Conservation (phyloP, 2,888 invertebrate genomes). For the Malthinus seriepunctatus region DNA sequence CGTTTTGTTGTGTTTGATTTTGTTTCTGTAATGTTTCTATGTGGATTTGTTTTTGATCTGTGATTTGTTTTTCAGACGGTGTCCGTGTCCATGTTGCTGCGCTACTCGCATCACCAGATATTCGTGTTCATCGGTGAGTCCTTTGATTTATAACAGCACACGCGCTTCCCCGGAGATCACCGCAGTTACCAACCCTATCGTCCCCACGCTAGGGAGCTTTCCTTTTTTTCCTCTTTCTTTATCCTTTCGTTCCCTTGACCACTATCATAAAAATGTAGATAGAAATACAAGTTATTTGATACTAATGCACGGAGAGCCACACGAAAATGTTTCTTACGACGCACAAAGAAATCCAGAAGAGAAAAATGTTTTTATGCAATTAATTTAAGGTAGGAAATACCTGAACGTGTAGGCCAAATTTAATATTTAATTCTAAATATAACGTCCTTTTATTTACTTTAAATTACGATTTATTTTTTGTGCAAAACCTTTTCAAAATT, state of each 20-base stretch:
- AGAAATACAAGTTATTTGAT: not conserved
- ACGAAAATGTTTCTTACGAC: too few relatives aligned
- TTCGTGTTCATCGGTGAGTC: slow-evolving; percentile 97
- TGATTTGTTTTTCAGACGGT: slow-evolving; percentile 85
- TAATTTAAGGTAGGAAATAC: too few relatives aligned
- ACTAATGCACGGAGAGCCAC: not conserved
- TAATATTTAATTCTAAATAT: too few relatives aligned
- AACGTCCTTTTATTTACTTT: too few relatives aligned
- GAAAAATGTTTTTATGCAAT: too few relatives aligned
- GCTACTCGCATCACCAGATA: slow-evolving; percentile 99
- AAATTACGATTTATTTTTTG: too few relatives aligned
- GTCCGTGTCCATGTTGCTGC: slow-evolving; percentile 94
- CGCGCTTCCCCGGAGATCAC: slow-evolving; percentile 35
- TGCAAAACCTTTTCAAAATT: too few relatives aligned
- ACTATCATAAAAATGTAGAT: slow-evolving; percentile 10
- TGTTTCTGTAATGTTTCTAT: slow-evolving; percentile 13
- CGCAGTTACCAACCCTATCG: slow-evolving; percentile 20
- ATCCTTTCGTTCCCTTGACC: slow-evolving; percentile 9
- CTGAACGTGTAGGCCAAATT: too few relatives aligned
- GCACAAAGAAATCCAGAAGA: too few relatives aligned
- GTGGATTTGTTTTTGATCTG: slow-evolving; percentile 40
- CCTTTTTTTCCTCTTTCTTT: slow-evolving; percentile 11
- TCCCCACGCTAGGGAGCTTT: slow-evolving; percentile 8
- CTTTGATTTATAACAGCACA: slow-evolving; percentile 39
- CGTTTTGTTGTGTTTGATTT: slow-evolving; percentile 10